phyloP scores from a whole-genome alignment of 1,140 invertebrate species.

The Hydropsyche tenuis region DNA sequence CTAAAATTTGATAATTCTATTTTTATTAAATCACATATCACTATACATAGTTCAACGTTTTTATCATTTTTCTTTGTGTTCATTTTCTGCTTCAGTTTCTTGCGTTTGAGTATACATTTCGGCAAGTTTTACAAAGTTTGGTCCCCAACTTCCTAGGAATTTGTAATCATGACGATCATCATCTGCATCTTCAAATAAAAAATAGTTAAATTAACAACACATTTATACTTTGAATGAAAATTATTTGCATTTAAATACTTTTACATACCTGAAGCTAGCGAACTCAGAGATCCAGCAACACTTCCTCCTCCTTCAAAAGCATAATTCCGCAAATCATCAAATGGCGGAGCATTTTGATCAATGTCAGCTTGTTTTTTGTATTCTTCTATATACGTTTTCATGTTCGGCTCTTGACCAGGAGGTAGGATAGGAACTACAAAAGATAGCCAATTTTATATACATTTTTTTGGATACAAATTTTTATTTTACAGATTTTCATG shows the following conservation, averaged over 20 bases:
- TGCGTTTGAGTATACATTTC: conserved; percentile 93
- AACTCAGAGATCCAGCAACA: conserved; percentile 70
- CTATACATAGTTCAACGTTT: too few relatives aligned
- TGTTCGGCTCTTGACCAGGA: conserved; percentile 63
- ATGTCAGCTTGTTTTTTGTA: conserved; percentile 67
- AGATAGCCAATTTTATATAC: not conserved
- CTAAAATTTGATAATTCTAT: too few relatives aligned
- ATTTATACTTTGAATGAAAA: not conserved
- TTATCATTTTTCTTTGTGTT: conserved; percentile 19
- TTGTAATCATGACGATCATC: conserved; percentile 96
- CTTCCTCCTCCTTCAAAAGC: conserved; percentile 72
- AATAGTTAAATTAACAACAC: not conserved
- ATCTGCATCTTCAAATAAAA: conserved; percentile 77
- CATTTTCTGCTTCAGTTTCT: conserved; percentile 58
- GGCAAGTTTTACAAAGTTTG: conserved; percentile 94
- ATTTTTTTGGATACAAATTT: not conserved
- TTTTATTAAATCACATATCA: too few relatives aligned
- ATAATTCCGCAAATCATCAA: conserved; percentile 72
- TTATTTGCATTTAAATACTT: not conserved
- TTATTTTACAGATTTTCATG: conserved; percentile 50
- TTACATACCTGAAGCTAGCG: conserved; percentile 51
- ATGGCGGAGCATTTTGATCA: conserved; percentile 68
- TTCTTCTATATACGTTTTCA: conserved; percentile 68
- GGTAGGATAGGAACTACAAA: conserved; percentile 66
- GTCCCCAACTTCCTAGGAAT: conserved; percentile 95